Conservation (phyloP, 1,140 invertebrate species). For the Gryllus bimaculatus region DNA sequence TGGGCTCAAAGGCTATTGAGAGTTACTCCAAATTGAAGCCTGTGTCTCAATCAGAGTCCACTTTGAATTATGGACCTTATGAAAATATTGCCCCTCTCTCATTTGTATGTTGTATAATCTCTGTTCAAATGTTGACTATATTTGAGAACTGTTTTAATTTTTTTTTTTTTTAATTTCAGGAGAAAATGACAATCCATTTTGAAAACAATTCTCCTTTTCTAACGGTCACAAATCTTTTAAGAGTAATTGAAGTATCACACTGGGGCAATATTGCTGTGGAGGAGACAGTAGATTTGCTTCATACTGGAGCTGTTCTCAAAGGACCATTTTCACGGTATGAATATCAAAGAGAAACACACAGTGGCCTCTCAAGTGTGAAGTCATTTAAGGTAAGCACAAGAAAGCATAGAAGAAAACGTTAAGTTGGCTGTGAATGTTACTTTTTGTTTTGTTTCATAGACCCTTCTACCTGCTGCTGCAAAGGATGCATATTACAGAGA, state of each 20-base stretch:
- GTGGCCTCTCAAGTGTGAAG: slow-evolving; percentile 77
- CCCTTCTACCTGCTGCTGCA: slow-evolving; percentile 80
- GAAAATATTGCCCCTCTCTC: slow-evolving; percentile 55
- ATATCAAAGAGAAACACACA: slow-evolving; percentile 81
- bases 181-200: slow-evolving; percentile 76
- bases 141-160: slow-evolving; percentile 20
- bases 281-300: slow-evolving; percentile 83
- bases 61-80: slow-evolving; percentile 80
- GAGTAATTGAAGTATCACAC: slow-evolving; percentile 92
- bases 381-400: slow-evolving; percentile 60
- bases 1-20: slow-evolving; percentile 71
- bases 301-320: slow-evolving; percentile 86
- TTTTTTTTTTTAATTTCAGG: slow-evolving; percentile 29
- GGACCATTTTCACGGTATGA: slow-evolving; percentile 94
- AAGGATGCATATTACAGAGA: slow-evolving; percentile 91
- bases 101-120: slow-evolving; percentile 31
- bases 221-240: slow-evolving; percentile 73
- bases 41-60: slow-evolving; percentile 62
- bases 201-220: slow-evolving; percentile 96
- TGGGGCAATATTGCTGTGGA: slow-evolving; percentile 99
- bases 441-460: slow-evolving; percentile 39
- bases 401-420: not conserved
- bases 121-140: slow-evolving; percentile 20
- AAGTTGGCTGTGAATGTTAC: not conserved
- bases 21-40: slow-evolving; percentile 82